Conservation (phyloP, 2,888 invertebrate genomes). For the Lasioglossum calceatum region DNA sequence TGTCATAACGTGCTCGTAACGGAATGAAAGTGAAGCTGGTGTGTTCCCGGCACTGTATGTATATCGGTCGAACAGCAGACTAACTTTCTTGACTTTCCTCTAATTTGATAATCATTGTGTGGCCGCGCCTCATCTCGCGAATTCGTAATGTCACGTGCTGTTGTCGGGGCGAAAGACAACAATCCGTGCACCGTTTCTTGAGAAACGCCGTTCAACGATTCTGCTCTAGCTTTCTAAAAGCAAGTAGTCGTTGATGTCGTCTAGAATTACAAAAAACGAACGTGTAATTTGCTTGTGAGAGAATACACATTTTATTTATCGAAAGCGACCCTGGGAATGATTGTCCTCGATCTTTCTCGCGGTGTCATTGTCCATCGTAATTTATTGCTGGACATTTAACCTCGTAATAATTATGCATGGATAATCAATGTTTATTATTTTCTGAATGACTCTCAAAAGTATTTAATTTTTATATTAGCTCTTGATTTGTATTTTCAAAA, state of each 20-base stretch:
- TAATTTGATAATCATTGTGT: constrained; percentile 69
- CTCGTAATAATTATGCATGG: too few species aligned
- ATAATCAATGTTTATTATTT: too few species aligned
- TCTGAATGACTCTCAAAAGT: too few species aligned
- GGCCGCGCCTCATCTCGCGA: constrained; percentile 48
- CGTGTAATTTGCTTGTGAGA: not conserved
- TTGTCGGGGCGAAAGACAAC: constrained; percentile 9
- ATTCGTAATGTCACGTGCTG: constrained; percentile 55
- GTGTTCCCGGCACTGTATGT: constrained; percentile 31
- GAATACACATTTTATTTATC: not conserved
- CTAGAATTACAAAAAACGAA: not conserved
- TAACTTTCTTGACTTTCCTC: constrained; percentile 74
- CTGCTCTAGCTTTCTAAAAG: constrained; percentile 48
- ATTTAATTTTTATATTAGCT: too few species aligned
- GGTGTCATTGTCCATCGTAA: not conserved
- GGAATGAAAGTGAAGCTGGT: constrained; percentile 63
- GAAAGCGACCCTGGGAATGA: not conserved
- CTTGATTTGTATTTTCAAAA: too few species aligned
- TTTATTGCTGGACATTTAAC: not conserved
- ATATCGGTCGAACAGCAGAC: constrained; percentile 63
- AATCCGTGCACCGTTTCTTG: constrained; percentile 22
- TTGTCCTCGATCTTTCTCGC: not conserved
- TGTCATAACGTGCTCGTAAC: constrained; percentile 54
- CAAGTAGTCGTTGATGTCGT: not conserved
- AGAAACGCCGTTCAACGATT: constrained; percentile 16